These are phyloP conservation scores for Platichthys flesus DNA, from an alignment of 2,113 vertebrate genomes.

Conservation along the genomic window DNA sequence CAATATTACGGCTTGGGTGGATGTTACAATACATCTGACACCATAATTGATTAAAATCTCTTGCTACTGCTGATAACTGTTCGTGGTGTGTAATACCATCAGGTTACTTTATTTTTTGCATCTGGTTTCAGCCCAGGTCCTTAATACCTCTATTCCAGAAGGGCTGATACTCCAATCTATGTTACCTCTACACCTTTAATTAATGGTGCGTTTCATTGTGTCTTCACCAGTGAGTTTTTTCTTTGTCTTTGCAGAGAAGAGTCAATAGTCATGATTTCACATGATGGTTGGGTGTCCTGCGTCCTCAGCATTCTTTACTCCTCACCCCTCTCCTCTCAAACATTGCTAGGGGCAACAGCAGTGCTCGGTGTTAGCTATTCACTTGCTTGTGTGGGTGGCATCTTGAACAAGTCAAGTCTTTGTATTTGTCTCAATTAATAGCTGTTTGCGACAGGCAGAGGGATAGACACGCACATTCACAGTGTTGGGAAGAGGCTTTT, in stretches of 20 bases:
- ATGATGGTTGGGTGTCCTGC: neutral
- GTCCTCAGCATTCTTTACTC: neutral
- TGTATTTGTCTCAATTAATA: slow-evolving; percentile 47
- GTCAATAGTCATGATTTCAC: neutral
- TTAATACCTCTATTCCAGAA: too few relatives aligned
- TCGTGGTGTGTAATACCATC: too few relatives aligned
- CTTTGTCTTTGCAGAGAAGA: neutral
- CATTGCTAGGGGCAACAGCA: slow-evolving; percentile 33
- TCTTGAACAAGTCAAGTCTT: slow-evolving; percentile 41
- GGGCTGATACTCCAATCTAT: neutral
- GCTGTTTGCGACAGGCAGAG: neutral
- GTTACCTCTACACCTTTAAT: neutral
- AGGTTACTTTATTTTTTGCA: too few relatives aligned
- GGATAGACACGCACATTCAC: neutral
- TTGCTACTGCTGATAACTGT: too few relatives aligned
- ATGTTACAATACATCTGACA: too few relatives aligned
- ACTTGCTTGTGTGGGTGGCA: slow-evolving; percentile 41
- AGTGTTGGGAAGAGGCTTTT: neutral
- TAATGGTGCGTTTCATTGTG: neutral
- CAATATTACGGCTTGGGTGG: too few relatives aligned
- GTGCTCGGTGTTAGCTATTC: slow-evolving; percentile 37
- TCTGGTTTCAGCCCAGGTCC: too few relatives aligned
- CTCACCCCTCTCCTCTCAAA: neutral
- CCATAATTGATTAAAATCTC: too few relatives aligned
- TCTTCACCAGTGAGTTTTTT: neutral